A percentile compares a stretch with the other conserved stretches of the same genome.
phyloP scores from a whole-genome alignment of 1,140 invertebrate genomes.

The Acyrthosiphon pisum region DNA sequence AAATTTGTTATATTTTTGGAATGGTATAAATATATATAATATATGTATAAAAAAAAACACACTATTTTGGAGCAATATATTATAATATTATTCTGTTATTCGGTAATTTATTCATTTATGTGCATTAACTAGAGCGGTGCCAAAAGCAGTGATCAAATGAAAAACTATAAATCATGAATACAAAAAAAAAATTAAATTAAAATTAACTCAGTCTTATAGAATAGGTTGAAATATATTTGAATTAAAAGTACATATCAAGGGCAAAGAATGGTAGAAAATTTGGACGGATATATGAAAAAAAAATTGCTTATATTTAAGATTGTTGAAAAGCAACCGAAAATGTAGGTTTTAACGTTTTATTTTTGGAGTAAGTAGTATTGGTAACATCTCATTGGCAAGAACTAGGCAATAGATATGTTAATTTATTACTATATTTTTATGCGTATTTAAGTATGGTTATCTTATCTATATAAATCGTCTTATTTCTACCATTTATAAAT shows the following conservation, averaged over 20 bases:
- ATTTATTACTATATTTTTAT: constrained; percentile 52
- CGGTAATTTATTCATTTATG: constrained; percentile 6
- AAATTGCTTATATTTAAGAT: constrained; percentile 42
- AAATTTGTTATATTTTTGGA: constrained; percentile 38
- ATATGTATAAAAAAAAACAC: constrained; percentile 30
- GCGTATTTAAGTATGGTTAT: constrained; percentile 24
- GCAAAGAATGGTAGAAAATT: constrained; percentile 54
- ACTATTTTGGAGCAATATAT: constrained; percentile 25
- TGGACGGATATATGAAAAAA: constrained; percentile 54
- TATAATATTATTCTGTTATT: constrained; percentile 16
- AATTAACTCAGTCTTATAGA: constrained; percentile 57
- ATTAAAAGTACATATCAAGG: constrained; percentile 43
- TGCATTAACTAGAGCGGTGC: constrained; percentile 26
- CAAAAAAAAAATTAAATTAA: constrained; percentile 49
- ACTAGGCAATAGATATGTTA: constrained; percentile 56
- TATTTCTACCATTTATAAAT: constrained; percentile 54
- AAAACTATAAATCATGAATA: constrained; percentile 31
- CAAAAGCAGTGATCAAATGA: constrained; percentile 34
- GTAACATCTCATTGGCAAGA: constrained; percentile 56
- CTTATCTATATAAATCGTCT: constrained; percentile 34
- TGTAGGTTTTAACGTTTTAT: constrained; percentile 32
- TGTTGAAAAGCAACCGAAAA: constrained; percentile 51
- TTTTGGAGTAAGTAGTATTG: constrained; percentile 38
- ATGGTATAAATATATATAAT: constrained; percentile 47
- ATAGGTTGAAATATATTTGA: constrained; percentile 55